Conservation (phyloP, 2,888 invertebrate species). For the Ypsolopha scabrella region DNA sequence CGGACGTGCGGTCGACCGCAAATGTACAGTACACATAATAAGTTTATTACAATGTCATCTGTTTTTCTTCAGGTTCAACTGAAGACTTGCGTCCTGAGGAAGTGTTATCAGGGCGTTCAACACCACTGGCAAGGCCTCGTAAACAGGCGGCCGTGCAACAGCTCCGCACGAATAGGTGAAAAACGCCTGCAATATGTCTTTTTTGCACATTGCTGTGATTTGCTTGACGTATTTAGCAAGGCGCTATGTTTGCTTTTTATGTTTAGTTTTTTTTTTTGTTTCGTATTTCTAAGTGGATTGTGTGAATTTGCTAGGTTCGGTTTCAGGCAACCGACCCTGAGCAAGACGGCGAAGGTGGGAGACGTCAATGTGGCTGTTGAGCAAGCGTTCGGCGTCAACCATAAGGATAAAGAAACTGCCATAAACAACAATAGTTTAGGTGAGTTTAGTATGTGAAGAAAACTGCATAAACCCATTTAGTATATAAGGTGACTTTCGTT, state of each 20-base stretch:
- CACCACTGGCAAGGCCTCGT: constrained; percentile 76
- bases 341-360: constrained; percentile 76
- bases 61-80: constrained; percentile 40
- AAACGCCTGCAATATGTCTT: constrained; percentile 7
- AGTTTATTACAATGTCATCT: not conserved
- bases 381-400: constrained; percentile 42
- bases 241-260: not conserved
- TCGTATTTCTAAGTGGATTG: not conserved
- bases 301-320: constrained; percentile 67
- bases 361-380: constrained; percentile 69
- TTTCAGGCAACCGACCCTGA: constrained; percentile 76
- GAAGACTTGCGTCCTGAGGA: constrained; percentile 58
- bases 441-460: constrained; percentile 17
- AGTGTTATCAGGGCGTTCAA: constrained; percentile 73
- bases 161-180: constrained; percentile 74
- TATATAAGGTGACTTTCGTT: too few species aligned
- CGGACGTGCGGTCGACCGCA: not conserved
- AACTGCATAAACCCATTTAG: not conserved
- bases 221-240: not conserved
- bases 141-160: constrained; percentile 73
- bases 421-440: constrained; percentile 65
- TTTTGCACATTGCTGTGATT: not conserved
- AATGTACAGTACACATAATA: not conserved
- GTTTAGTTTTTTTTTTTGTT: not conserved
- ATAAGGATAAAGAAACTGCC: constrained; percentile 61